Base-by-base conservation (phyloP, 2,888 invertebrate species). In the Rhingia rostrata region DNA sequence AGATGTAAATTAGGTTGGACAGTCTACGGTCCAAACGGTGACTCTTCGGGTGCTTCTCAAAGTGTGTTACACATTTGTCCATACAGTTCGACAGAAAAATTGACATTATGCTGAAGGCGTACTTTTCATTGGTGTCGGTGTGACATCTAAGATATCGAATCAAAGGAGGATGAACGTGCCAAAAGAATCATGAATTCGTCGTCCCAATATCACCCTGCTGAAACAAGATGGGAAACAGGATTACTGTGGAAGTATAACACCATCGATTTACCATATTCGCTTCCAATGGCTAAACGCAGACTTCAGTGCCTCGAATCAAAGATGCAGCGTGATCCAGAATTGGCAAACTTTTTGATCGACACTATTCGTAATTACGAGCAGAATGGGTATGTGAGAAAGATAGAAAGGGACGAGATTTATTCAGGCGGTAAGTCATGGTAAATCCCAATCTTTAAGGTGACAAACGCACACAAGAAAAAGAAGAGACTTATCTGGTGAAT, bases 1-100 rank as follows among this genome's bases (percentile, higher is more conserved):
- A 77, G 63, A 63, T 78, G 80, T 30, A 77, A 75, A 78, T 56
- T 84, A 41, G 86, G 81, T 22, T 85, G 79, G 79, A 51, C 67
- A 0, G 74, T 83, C n/a, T 77, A 82, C 22, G 84, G 81, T 5
- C 69, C 72, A 7, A 53, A 77, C 12, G 51, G 9, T 0, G 54
- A 30, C 12, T 37, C 63, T 14, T 9, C 9, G 4, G 10, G 22
- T 22, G 10, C 35, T 6, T 10, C 61, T 6, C 64, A 70, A 30
- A 51, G 63, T 39, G 32, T 82, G 33, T 10, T 83, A 61, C 82
- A 86, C 33, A 12, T 86, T n/a, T 82, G 79, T 6, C 12, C 67
- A 4, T 83, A 80, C 54, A 41, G 35, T 43, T 54, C 53, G 6
- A 58, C 45, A 43, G 45, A 64, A n/a, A 73, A 1, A 64, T 86